Evolutionary conservation across 1,140 invertebrate species (phyloP), one percentile per base, ranked within the genome.

Genomic region (Phymorhynchus buccinoides): DNA sequence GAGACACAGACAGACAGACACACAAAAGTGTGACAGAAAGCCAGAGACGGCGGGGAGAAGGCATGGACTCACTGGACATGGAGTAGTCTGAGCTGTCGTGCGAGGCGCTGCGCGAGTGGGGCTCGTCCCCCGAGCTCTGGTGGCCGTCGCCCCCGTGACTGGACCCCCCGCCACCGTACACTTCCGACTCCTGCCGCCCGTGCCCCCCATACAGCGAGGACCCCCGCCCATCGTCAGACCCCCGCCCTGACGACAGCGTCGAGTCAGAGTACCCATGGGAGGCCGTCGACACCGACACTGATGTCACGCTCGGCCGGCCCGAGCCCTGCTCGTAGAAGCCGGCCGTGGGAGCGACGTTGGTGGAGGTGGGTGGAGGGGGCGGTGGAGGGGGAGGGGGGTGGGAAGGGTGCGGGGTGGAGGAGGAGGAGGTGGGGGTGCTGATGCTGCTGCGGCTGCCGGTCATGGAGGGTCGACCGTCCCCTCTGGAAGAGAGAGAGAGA

Each of bases 231-330:
- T 89, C 89, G 52, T 88, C 83, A 2, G 90, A 89, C 35, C 87
- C 86, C 12, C 88, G 71, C 12, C 89, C 88, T 30, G 88, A 88
- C 1, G 89, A 90, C 48, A 91, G 79, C 2, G 88, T 88, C 41
- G 91, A 88, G 73, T 92, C 91, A 18, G 89, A 89, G 85, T 90
- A 92, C n/a, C 88, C 89, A 84, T 92, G 91, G 81, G 84, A 80
- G 12, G 86, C 35, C 39, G 80, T 27, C 16, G 66, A 32, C 80
- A 83, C 14, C 22, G 56, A 27, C 18, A 14, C n/a, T 16, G 4
- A 27, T n/a, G n/a, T n/a, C n/a, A n/a, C n/a, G 56, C 56, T 62
- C n/a, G 22, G 56, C 12, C 56, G 56, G 22, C 56, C 56, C n/a
- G 18, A 80, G 85, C 18, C 81, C 32, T 39, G 80, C 22, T 77